Percentiles rank a stretch among this genome's conserved stretches.
Evolutionary conservation across 1,140 invertebrate genomes (phyloP).

Genomic region (Charaxes varanes): DNA sequence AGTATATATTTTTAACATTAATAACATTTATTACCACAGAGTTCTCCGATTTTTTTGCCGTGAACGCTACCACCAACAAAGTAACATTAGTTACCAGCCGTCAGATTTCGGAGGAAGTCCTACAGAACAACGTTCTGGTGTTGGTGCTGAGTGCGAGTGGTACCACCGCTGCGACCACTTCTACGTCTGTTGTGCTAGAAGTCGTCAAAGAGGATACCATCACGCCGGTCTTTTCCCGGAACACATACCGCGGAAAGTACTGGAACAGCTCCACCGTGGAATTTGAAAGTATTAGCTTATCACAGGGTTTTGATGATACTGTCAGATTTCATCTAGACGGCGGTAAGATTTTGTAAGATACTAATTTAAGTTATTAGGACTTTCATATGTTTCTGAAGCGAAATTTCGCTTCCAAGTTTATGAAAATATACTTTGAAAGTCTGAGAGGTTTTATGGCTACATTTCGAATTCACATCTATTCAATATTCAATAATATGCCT

Average conservation of each 20-base stretch:
- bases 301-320: conserved; percentile 36
- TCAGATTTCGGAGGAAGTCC: conserved; percentile 24
- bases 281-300: conserved; percentile 32
- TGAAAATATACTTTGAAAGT: no score
- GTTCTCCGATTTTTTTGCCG: conserved; percentile 22
- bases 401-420: no score
- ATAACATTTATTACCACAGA: conserved; percentile 16
- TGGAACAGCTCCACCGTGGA: conserved; percentile 14
- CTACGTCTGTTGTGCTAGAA: conserved; percentile 33
- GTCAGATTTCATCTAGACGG: conserved; percentile 35
- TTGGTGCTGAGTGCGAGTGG: conserved; percentile 32
- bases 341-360: conserved; percentile 29
- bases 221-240: conserved; percentile 42
- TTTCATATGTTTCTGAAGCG: no score
- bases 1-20: background rate
- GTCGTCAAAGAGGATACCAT: conserved; percentile 39
- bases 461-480: no score
- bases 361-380: no score
- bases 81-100: conserved; percentile 14
- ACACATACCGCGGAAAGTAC: conserved; percentile 36
- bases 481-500: no score
- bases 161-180: conserved; percentile 27
- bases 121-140: conserved; percentile 33
- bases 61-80: conserved; percentile 20
- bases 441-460: no score